A percentile compares a stretch with the other conserved stretches of the same genome.
phyloP scores from a whole-genome alignment of 2,888 invertebrate genomes.

The Baccha elongata region DNA sequence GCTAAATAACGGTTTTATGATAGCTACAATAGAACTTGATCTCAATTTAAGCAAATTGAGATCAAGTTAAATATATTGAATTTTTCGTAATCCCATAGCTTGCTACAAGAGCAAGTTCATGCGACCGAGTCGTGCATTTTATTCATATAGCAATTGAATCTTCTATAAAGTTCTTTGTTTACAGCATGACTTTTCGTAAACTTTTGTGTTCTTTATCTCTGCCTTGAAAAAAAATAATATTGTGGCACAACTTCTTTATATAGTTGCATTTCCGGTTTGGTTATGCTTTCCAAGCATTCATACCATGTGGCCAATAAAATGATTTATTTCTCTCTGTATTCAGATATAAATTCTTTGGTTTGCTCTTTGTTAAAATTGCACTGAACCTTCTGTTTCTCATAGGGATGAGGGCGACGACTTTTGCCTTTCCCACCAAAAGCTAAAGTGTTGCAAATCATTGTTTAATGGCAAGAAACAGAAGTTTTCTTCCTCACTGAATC shows the following conservation, averaged over 20 bases:
- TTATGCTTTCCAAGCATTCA: constrained; percentile 23
- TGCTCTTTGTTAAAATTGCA: constrained; percentile 59
- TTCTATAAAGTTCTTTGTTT: constrained; percentile 48
- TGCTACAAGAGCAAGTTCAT: no score
- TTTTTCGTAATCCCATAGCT: no score
- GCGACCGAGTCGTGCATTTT: no score
- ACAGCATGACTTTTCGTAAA: constrained; percentile 18
- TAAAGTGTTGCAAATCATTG: constrained; percentile 67
- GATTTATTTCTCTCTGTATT: constrained; percentile 55
- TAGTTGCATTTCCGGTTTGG: constrained; percentile 56
- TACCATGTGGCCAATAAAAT: constrained; percentile 55
- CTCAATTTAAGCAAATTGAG: no score
- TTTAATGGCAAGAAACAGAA: constrained; percentile 57
- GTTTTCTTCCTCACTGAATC: constrained; percentile 9
- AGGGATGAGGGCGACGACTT: constrained; percentile 40
- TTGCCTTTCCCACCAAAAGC: constrained; percentile 27
- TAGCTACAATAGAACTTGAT: no score
- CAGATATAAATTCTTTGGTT: constrained; percentile 56
- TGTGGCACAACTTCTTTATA: background rate
- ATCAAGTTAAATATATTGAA: no score
- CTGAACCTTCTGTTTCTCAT: constrained; percentile 15
- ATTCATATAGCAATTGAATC: constrained; percentile 43
- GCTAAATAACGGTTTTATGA: no score
- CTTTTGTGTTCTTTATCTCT: constrained; percentile 18
- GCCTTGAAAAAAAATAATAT: background rate